A percentile compares a stretch with the other conserved stretches of the same genome.
Evolutionary conservation across 2,888 invertebrate genomes (phyloP).

Genomic region (Drosophila anomalipes): DNA sequence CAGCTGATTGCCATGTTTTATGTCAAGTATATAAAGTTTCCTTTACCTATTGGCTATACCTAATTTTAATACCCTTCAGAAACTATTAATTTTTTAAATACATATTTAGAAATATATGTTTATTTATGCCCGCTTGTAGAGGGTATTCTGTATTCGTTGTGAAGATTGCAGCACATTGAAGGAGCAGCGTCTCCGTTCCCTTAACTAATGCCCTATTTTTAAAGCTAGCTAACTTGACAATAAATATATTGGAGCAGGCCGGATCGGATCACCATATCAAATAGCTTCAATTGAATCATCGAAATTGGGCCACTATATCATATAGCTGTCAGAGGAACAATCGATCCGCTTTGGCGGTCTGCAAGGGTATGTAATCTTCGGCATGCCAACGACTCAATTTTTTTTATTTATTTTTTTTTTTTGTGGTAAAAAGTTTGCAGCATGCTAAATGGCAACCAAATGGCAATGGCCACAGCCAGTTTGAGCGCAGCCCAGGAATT

Average conservation of each 20-base stretch:
- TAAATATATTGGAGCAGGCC: not conserved
- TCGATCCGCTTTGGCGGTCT: not conserved
- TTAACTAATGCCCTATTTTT: not conserved
- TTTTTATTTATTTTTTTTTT: not conserved
- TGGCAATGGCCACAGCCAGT: slow-evolving; percentile 50
- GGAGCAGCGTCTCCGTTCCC: not conserved
- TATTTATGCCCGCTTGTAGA: too few relatives aligned
- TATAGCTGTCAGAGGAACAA: not conserved
- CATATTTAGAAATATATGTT: not conserved
- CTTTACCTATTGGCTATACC: not conserved
- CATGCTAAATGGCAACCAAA: slow-evolving; percentile 55
- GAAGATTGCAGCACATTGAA: not conserved
- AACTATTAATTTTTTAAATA: not conserved
- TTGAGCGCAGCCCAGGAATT: slow-evolving; percentile 52
- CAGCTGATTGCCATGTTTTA: not conserved
- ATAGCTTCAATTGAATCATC: not conserved
- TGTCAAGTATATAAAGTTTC: not conserved
- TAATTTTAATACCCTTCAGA: not conserved
- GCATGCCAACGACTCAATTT: not conserved
- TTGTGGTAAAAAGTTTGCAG: slow-evolving; percentile 47
- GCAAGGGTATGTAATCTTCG: slow-evolving; percentile 1
- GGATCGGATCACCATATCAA: not conserved
- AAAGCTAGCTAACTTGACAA: not conserved
- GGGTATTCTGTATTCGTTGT: not conserved
- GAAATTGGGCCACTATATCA: not conserved